A percentile compares a stretch with the other conserved stretches of the same genome.
phyloP scores from a whole-genome alignment of 2,113 vertebrate genomes.

The Ranitomeya variabilis region DNA sequence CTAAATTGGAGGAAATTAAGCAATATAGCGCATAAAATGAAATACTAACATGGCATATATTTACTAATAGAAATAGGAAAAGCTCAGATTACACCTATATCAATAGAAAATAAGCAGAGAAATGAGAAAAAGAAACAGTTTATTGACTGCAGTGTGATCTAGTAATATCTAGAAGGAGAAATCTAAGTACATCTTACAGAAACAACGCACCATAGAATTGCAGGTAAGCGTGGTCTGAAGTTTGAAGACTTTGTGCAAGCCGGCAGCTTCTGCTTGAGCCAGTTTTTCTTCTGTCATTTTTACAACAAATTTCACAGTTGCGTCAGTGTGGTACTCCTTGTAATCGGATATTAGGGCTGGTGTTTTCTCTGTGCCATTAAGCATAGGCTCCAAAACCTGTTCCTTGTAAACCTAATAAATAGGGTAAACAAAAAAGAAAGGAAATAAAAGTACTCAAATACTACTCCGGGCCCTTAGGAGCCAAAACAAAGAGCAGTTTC shows the following conservation, averaged over 20 bases:
- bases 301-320: conserved; percentile 96
- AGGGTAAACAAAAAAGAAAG: too few species aligned
- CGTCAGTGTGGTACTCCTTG: conserved; percentile 97
- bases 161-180: too few species aligned
- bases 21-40: too few species aligned
- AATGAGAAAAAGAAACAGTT: neutral
- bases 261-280: conserved; percentile 92
- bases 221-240: conserved; percentile 97
- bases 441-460: neutral
- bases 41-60: too few species aligned
- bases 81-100: neutral
- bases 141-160: neutral
- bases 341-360: conserved; percentile 95
- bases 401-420: conserved; percentile 89
- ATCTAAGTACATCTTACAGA: neutral
- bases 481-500: too few species aligned
- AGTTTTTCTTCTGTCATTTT: conserved; percentile 98
- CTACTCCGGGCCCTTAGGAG: neutral
- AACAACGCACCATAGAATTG: conserved; percentile 92
- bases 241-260: conserved; percentile 98
- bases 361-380: conserved; percentile 95
- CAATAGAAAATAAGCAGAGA: neutral
- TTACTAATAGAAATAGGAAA: too few species aligned
- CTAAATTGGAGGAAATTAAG: too few species aligned
- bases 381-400: conserved; percentile 95